phyloP scores from a whole-genome alignment of 1,140 invertebrate species.

The Lasioglossum baleicum region DNA sequence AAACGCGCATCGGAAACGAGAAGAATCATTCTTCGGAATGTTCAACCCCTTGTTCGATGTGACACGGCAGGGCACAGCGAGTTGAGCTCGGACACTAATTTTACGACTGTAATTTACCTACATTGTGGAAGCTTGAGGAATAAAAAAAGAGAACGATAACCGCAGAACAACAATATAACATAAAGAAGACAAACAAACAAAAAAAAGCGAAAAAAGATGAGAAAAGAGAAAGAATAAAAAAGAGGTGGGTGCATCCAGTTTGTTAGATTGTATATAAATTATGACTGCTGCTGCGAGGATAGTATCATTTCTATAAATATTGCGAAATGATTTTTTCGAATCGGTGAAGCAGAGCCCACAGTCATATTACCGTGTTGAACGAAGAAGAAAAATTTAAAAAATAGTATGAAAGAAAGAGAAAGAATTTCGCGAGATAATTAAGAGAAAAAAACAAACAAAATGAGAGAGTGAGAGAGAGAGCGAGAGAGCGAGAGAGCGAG shows the following conservation, averaged over 20 bases:
- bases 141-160: neutral
- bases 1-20: conserved; percentile 4
- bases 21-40: conserved; percentile 46
- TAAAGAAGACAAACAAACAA: no score
- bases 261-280: conserved; percentile 59
- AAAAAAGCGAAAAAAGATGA: neutral
- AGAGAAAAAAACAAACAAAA: no score
- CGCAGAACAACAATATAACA: no score
- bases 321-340: neutral
- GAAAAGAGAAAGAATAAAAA: neutral
- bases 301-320: conserved; percentile 47
- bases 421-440: conserved; percentile 16
- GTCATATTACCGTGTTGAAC: conserved; percentile 1
- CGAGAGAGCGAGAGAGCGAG: neutral
- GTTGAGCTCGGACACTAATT: conserved; percentile 53
- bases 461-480: neutral
- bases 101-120: conserved; percentile 45
- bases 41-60: conserved; percentile 41
- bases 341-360: conserved; percentile 13
- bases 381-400: neutral
- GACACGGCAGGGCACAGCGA: conserved; percentile 59
- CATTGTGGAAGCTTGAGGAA: conserved; percentile 1
- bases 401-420: neutral
- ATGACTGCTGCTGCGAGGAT: conserved; percentile 32
- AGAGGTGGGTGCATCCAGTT: conserved; percentile 25